These are phyloP conservation scores for Nycticryphes semicollaris DNA, from an alignment of 2,113 vertebrate species.

Conservation along the genomic window DNA sequence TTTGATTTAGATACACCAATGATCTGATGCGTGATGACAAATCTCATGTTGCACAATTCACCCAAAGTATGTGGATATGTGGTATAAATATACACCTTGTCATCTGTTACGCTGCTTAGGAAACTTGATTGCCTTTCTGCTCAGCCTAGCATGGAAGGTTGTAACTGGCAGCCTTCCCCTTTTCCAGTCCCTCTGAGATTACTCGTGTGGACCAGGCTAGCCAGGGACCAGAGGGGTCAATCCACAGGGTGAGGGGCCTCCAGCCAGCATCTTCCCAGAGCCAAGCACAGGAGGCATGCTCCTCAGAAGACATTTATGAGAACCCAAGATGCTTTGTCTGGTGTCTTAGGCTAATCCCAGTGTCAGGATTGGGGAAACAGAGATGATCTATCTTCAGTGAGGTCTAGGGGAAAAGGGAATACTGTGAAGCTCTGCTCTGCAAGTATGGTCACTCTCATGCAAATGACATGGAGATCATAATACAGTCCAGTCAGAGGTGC, in stretches of 20 bases:
- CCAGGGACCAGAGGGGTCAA: background rate
- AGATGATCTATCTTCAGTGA: background rate
- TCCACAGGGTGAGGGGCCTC: background rate
- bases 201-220: background rate
- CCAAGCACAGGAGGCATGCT: background rate
- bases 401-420: background rate
- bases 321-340: background rate
- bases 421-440: background rate
- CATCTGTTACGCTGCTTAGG: conserved; percentile 46
- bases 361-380: background rate
- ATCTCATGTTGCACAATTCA: conserved; percentile 49
- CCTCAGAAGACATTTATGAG: background rate
- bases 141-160: conserved; percentile 8
- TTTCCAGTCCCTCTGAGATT: background rate
- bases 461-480: background rate
- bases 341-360: background rate
- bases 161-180: background rate
- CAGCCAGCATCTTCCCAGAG: background rate
- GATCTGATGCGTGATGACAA: conserved; percentile 51
- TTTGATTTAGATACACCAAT: conserved; percentile 27
- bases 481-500: background rate
- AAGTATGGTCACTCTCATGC: background rate
- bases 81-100: conserved; percentile 64
- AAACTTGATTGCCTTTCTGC: conserved; percentile 42
- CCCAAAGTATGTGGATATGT: conserved; percentile 35